Evolutionary conservation across 2,113 vertebrate genomes (phyloP), one percentile per base, ranked within the genome.

Genomic region (Calyptomena viridis): DNA sequence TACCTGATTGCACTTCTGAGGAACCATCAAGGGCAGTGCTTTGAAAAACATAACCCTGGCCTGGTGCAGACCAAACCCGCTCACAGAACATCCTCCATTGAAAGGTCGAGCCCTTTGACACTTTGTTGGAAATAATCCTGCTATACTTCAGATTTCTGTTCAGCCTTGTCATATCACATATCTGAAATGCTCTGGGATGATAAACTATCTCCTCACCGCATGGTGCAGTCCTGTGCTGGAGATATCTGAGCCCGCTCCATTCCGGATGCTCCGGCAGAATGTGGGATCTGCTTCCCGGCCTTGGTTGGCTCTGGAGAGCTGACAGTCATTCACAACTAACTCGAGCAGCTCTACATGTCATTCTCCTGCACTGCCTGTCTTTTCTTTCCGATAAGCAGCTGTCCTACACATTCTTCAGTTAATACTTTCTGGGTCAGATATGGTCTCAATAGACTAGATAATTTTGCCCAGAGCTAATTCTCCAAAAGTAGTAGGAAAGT

Each of bases 401-500:
- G 92, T 96, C 94, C 77, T 12, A 1, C 76, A 89, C 93, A 94
- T 96, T 96, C 94, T 96, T 94, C 88, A 81, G 79, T 96, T 95
- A 95, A 97, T 97, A 59, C 87, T 97, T 97, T 95, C 90, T 97
- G 87, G 96, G 93, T 93, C 87, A 95, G 92, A 93, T 75, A 92
- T 15, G 44, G 95, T 85, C 88, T 88, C 93, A 53, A 22, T 89
- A 72, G 90, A 81, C 88, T 78, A 0, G 87, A 96, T 94, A 79
- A 4, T 91, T 97, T 95, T 86, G 94, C 93, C 60, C 50, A 35
- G 64, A 95, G 94, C 72, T 84, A 67, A 74, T 90, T 95, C 93
- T 90, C 93, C 92, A 95, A 96, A 96, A 96, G 94, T 83, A 40
- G 92, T 59, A 84, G 79, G 77, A 78, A 92, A 87, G 79, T 72